Evolutionary conservation across 2,797 vertebrate species (phyloP), one percentile per base, ranked within the genome.

Genomic region (Catostomus latipinnis): DNA sequence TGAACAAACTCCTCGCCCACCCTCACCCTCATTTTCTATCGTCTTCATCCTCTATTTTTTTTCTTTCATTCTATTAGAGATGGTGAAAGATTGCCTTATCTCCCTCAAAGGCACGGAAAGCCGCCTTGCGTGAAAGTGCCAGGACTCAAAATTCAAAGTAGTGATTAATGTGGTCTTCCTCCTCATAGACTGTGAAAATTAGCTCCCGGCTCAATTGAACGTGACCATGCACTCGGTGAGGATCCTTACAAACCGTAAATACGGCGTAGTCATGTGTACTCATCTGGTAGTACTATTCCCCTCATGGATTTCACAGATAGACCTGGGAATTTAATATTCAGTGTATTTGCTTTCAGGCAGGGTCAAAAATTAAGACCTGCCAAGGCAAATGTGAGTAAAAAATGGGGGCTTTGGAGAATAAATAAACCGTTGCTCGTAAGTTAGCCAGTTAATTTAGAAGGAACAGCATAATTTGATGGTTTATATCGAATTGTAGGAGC

Each of bases 31-130:
- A 49, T 63, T 77, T 78, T 76, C 61, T 22, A 60, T 79, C 53
- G 86, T 83, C 80, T 72, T 87, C 80, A 82, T 85, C 83, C 73
- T 85, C 78, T 34, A 34, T 34, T 86, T 82, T 83, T 87, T 88
- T 87, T 61, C 68, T 48, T 60, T 58, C 54, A 34, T 34, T 34
- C 34, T 70, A 76, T 72, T 74, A 60, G 76, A 61, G 63, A 82
- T 85, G 34, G 69, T 77, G 77, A 80, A 82, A 73, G 73, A 76
- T 85, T 82, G 76, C 68, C 77, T 80, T 77, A 85, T 80, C 57
- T 84, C 57, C 43, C 60, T 58, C 62, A 63, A 71, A 86, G 50
- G 63, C 66, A 78, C 52, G 13, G 58, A 54, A 75, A 62, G 72
- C 77, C 12, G 45, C 68, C 76, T 84, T 71, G 80, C 81, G 49